Conservation (phyloP, 2,797 vertebrate genomes). For the Oreonectes daqikongensis region DNA sequence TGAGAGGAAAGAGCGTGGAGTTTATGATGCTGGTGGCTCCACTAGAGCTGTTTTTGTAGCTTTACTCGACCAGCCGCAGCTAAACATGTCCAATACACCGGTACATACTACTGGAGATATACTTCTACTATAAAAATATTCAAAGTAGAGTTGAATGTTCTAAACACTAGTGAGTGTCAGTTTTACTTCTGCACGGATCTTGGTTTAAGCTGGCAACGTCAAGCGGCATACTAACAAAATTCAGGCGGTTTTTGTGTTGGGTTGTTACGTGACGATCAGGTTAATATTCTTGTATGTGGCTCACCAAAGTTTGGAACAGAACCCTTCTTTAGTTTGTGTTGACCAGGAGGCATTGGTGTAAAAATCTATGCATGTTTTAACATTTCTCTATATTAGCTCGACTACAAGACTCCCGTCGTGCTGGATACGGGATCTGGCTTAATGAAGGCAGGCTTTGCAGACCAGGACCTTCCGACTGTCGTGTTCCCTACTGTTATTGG, state of each 20-base stretch:
- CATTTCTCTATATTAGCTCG: constrained; percentile 20
- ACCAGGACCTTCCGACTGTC: constrained; percentile 71
- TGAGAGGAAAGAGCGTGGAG: neutral
- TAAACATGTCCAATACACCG: constrained; percentile 17
- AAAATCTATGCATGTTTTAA: neutral
- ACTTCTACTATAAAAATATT: too few relatives aligned
- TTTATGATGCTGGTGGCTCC: neutral
- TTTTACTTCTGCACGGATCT: too few relatives aligned
- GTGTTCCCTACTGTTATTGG: constrained; percentile 78
- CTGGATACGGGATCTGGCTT: constrained; percentile 79
- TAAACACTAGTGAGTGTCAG: too few relatives aligned
- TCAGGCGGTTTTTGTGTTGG: too few relatives aligned
- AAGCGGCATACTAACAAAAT: too few relatives aligned
- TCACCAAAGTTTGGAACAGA: too few relatives aligned
- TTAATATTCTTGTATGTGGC: too few relatives aligned
- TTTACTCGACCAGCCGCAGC: constrained; percentile 4
- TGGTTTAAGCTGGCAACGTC: too few relatives aligned
- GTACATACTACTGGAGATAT: neutral
- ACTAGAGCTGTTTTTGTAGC: constrained; percentile 22
- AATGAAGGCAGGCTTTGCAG: constrained; percentile 79
- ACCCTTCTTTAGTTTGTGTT: neutral
- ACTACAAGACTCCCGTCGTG: constrained; percentile 71
- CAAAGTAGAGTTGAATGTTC: too few relatives aligned
- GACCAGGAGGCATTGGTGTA: neutral
- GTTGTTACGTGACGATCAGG: too few relatives aligned